Conservation (phyloP, 2,797 vertebrate genomes). For the Clarias platycephalus region DNA sequence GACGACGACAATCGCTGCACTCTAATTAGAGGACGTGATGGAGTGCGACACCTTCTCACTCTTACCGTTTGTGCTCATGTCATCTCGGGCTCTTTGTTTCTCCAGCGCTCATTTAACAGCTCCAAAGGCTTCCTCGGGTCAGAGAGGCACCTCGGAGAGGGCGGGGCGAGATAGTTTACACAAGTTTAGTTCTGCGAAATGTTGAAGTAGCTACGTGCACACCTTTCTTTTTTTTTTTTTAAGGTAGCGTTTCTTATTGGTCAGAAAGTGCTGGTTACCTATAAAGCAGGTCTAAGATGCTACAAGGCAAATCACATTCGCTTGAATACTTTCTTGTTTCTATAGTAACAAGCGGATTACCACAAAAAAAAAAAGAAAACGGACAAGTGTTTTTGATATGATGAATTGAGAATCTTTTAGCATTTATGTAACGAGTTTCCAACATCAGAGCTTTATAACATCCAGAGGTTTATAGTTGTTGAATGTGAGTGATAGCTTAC, state of each 20-base stretch:
- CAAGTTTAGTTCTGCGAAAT: not conserved
- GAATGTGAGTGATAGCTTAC: no score
- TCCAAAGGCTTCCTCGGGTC: not conserved
- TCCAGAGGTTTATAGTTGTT: not conserved
- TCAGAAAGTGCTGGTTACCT: not conserved
- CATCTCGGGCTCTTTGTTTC: not conserved
- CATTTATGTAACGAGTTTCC: not conserved
- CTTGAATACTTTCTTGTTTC: not conserved
- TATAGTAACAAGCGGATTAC: not conserved
- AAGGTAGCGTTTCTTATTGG: not conserved
- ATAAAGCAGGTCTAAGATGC: not conserved
- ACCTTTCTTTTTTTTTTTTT: no score
- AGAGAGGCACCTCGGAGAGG: not conserved
- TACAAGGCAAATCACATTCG: not conserved
- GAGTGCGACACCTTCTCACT: constrained; percentile 2
- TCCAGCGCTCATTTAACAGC: not conserved
- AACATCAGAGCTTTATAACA: not conserved
- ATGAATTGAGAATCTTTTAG: not conserved
- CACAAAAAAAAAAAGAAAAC: not conserved
- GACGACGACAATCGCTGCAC: constrained; percentile 25
- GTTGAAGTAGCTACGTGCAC: not conserved
- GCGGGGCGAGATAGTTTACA: not conserved
- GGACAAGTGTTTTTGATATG: not conserved
- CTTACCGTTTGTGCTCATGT: not conserved
- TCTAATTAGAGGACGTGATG: constrained; percentile 48